These are phyloP conservation scores for Operophtera brumata DNA, from an alignment of 2,888 invertebrate species.

Conservation along the genomic window DNA sequence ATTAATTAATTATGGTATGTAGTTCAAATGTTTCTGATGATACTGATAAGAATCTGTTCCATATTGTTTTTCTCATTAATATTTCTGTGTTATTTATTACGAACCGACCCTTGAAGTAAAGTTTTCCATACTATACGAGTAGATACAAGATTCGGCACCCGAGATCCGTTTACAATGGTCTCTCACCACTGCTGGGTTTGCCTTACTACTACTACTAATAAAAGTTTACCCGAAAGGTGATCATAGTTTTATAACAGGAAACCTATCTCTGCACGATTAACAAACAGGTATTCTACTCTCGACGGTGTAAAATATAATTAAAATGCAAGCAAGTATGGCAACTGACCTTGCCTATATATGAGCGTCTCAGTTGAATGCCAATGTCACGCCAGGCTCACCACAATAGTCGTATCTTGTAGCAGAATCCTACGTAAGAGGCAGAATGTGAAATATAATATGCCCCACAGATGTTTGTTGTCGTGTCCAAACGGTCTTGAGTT, in stretches of 20 bases:
- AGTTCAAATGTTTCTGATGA: not conserved
- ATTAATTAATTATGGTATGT: not conserved
- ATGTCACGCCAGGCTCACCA: constrained; percentile 51
- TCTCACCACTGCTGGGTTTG: too few species aligned
- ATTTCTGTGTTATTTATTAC: too few species aligned
- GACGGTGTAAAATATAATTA: constrained; percentile 41
- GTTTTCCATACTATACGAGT: too few species aligned
- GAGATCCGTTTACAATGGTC: too few species aligned
- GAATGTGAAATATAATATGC: constrained; percentile 6
- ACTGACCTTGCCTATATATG: constrained; percentile 61
- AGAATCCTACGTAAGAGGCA: constrained; percentile 33
- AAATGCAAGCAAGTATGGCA: constrained; percentile 50
- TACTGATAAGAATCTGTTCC: not conserved
- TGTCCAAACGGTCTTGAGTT: too few species aligned
- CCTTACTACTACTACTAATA: too few species aligned
- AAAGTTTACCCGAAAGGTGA: too few species aligned
- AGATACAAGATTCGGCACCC: too few species aligned
- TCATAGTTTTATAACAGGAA: not conserved
- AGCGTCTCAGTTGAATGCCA: constrained; percentile 71
- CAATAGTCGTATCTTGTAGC: constrained; percentile 41
- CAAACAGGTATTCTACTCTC: constrained; percentile 17
- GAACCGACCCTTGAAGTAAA: too few species aligned
- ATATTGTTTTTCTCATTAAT: too few species aligned
- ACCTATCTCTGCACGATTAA: constrained; percentile 16
- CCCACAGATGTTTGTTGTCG: too few species aligned